Base-by-base conservation (phyloP, 2,797 vertebrate genomes). In the Tadarida brasiliensis region DNA sequence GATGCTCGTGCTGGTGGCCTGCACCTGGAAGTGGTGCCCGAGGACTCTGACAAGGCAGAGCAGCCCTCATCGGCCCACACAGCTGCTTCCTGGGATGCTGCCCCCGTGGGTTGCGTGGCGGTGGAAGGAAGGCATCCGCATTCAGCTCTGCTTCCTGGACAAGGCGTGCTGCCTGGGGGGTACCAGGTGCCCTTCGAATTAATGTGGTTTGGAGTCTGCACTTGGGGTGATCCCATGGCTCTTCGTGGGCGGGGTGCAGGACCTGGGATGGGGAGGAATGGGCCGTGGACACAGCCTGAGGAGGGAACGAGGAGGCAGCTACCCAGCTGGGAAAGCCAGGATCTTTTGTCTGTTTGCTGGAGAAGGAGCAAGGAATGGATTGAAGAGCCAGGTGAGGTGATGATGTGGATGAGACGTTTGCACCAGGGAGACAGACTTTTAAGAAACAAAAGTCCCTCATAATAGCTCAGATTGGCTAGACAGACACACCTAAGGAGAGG, bases 81-180 rank as follows among this genome's bases (percentile, higher is more conserved):
- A 96, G 94, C 94, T 92, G 70, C 56, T 84, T 94, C 90, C 80
- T 81, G 70, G 57, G 24, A 61, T 92, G 57, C 51, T 89, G 78
- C 22, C 74, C n/a, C 14, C 2, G 19, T 33, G 17, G 73, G 28
- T 63, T 80, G 76, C n/a, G 57, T 1, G 2, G 22, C 78, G 86
- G 26, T 20, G 44, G 85, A 86, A 81, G 51, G 87, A 89, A 91
- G 89, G 63, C 35, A 61, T 87, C 2, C 9, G 6, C 92, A 74
- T 94, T 92, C 94, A 65, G 39, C 85, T 85, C 87, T 39, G 57
- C 71, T 88, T 63, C 33, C 61, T 68, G 59, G 39, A 74, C 54
- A 76, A 51, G n/a, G 90, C 9, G 8, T 8, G 6, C 81, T 44
- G 68, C 82, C 68, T 47, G 47, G 35, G 87, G 54, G 90, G 78